These are phyloP conservation scores for Lepisosteus oculatus DNA, from an alignment of 2,113 vertebrate species.

Conservation along the genomic window DNA sequence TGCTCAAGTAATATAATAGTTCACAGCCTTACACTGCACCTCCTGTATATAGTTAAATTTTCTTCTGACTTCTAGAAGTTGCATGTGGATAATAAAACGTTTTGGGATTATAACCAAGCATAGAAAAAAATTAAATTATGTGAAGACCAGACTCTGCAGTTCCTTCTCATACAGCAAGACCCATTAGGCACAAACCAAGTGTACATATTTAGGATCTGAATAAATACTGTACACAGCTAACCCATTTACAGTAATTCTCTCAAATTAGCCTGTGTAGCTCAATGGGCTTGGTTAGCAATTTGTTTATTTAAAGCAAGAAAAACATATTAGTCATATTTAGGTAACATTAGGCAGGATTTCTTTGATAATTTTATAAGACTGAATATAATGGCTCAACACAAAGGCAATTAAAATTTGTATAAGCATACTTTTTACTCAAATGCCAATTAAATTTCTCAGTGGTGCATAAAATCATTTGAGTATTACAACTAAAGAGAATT, in stretches of 20 bases:
- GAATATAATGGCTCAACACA: constrained; percentile 10
- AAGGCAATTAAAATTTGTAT: constrained; percentile 12
- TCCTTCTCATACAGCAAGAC: too few species aligned
- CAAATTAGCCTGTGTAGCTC: background rate
- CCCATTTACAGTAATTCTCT: background rate
- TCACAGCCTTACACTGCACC: too few species aligned
- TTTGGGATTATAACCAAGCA: too few species aligned
- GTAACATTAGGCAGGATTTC: constrained; percentile 8
- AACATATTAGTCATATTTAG: constrained; percentile 19
- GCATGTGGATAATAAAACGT: too few species aligned
- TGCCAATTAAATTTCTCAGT: constrained; percentile 27
- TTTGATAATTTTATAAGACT: constrained; percentile 14
- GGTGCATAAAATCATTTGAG: constrained; percentile 18
- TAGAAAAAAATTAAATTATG: too few species aligned
- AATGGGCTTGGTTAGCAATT: constrained; percentile 20
- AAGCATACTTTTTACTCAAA: constrained; percentile 29
- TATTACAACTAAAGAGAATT: background rate
- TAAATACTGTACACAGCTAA: background rate
- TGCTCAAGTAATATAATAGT: too few species aligned
- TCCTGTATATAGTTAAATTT: too few species aligned
- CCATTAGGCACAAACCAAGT: too few species aligned
- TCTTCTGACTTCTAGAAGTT: too few species aligned
- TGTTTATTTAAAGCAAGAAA: constrained; percentile 25
- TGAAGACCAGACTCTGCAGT: too few species aligned
- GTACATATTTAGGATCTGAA: too few species aligned